Evolutionary conservation across 1,140 invertebrate species (phyloP), one percentile per base, ranked within the genome.

Genomic region (Rhagoletis zephyria): DNA sequence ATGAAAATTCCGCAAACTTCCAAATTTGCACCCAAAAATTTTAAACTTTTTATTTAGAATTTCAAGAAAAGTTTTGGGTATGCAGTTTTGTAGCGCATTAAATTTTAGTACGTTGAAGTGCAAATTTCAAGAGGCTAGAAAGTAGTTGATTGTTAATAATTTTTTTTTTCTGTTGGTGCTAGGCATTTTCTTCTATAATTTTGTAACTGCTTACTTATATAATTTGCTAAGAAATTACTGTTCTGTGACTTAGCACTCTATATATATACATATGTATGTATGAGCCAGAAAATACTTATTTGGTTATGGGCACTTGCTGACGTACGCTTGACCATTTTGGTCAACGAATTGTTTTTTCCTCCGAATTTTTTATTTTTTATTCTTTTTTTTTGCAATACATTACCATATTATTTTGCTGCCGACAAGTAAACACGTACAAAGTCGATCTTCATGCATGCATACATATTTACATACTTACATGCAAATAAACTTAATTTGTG

Each of bases 371-470:
- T 30, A 30, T 30, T 7, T 30, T 9, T 0, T 3, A 10, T 16
- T 63, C n/a, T 65, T 65, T 74, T 74, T 63, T 70, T 48, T 74
- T 48, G 67, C 67, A 74, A 45, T 7, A 16, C 42, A 74, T 74
- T 74, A 74, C 40, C 67, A 74, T 74, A 74, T 74, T 45, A 74
- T 74, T 74, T 48, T 45, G 42, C 42, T 45, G 67, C 14, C 40
- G 67, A 74, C 67, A 45, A 74, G 67, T 74, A 42, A 48, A 74
- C 67, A 74, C 67, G 67, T 74, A 74, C 67, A 48, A 74, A 74
- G 14, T 74, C 45, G 67, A 12, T 48, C 30, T 64, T 60, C 59
- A 30, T 42, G n/a, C 40, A 42, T 12, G 14, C 9, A 45, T 70
- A 45, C 2, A 45, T 42, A 65, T 42, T 3, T 42, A n/a, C 42